Evolutionary conservation across 2,797 vertebrate genomes (phyloP), one percentile per base, ranked within the genome.

Genomic region (Paguma larvata): DNA sequence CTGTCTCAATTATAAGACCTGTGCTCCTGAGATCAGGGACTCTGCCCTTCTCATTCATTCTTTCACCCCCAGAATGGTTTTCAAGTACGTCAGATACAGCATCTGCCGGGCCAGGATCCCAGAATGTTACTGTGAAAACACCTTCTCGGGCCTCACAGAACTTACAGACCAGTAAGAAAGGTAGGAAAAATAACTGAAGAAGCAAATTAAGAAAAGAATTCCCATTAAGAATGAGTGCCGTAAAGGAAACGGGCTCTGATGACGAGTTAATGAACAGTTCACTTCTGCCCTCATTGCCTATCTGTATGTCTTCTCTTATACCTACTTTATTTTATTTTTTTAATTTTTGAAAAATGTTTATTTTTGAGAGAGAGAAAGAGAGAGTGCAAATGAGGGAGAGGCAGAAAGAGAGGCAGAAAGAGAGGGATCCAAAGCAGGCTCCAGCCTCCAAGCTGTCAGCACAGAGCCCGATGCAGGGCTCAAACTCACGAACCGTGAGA

Each of bases 241-340:
- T 32, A 0, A 89, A 89, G 80, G 11, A 93, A 85, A 89, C 32
- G 10, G 78, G n/a, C 38, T 63, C 14, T 72, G 8, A 44, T 11
- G 51, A 27, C 16, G 21, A 56, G n/a, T 38, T 34, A 75, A n/a
- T 27, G 59, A 68, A 59, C 15, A 14, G 63, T 46, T 59, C 16
- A 25, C 18, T 48, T 63, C 6, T 0, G n/a, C 19, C n/a, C n/a
- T 83, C 59, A 38, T 0, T 38, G 41, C 27, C 1, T 4, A 56
- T 14, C 38, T 77, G 44, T 27, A 21, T 6, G 16, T 16, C 10
- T 2, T 73, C 19, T 48, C 59, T 83, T 4, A 27, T 73, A 73
- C 44, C 44, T 46, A 75, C 27, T 46, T 46, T 44, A 44, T 41
- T 16, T 46, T 25, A 9, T 59, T 41, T 70, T 72, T 41, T 72